These are phyloP conservation scores for Orthosia gothica DNA, from an alignment of 2,888 invertebrate species.

Conservation along the genomic window DNA sequence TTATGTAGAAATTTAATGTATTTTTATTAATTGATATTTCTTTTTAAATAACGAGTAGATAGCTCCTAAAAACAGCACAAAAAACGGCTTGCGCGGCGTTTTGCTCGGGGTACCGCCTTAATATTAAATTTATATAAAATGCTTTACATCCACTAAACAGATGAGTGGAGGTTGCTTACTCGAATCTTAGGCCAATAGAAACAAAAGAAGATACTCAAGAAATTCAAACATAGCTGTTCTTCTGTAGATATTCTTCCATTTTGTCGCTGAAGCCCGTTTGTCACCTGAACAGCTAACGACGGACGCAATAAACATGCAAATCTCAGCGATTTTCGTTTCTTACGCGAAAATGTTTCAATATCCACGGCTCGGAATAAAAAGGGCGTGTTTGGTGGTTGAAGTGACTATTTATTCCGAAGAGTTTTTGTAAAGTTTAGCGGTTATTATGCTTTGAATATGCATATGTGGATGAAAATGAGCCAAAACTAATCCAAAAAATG, in stretches of 20 bases:
- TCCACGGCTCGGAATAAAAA: constrained; percentile 34
- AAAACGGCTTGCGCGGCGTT: no score
- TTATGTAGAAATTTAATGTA: no score
- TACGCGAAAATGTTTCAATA: constrained; percentile 60
- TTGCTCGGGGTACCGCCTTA: no score
- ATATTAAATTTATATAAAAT: no score
- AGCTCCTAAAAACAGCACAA: no score
- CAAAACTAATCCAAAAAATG: no score
- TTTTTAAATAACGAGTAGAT: no score
- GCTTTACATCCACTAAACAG: neutral
- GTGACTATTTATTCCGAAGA: neutral
- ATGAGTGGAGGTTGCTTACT: neutral
- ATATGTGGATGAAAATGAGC: no score
- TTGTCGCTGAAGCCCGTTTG: constrained; percentile 60
- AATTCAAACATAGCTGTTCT: neutral
- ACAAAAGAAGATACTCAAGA: neutral
- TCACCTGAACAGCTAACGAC: constrained; percentile 71
- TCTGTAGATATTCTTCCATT: constrained; percentile 16
- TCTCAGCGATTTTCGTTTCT: constrained; percentile 71
- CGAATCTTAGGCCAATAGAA: no score
- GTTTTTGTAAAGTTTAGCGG: no score
- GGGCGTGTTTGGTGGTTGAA: neutral
- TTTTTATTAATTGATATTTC: no score
- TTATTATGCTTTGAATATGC: no score
- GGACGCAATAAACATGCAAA: constrained; percentile 85